These are phyloP conservation scores for Cydia pomonella DNA, from an alignment of 1,140 invertebrate genomes.

Conservation along the genomic window DNA sequence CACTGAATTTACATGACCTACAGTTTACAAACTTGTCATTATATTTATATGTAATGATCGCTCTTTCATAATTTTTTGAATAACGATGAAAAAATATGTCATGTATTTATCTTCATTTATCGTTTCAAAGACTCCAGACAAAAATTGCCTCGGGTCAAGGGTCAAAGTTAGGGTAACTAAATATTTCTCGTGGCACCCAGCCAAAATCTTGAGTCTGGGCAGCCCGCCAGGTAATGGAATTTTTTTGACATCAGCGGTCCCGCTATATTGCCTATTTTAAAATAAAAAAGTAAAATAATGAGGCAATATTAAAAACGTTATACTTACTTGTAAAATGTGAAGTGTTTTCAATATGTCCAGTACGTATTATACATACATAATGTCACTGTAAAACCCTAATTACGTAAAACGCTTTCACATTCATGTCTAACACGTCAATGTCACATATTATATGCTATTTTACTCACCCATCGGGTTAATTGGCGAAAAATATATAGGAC, in stretches of 20 bases:
- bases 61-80: background rate
- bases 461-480: too few species aligned
- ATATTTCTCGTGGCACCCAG: constrained; percentile 54
- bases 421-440: too few species aligned
- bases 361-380: too few species aligned
- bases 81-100: background rate
- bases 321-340: background rate
- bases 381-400: too few species aligned
- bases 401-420: too few species aligned
- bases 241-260: constrained; percentile 47
- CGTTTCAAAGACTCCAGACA: constrained; percentile 28
- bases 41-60: constrained; percentile 4
- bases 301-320: background rate
- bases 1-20: background rate
- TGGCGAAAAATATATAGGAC: too few species aligned
- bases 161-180: constrained; percentile 45
- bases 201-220: constrained; percentile 50
- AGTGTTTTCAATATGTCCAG: background rate
- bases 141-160: constrained; percentile 44
- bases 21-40: background rate
- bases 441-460: too few species aligned
- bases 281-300: constrained; percentile 33
- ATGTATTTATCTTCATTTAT: constrained; percentile 29
- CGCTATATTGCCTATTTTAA: constrained; percentile 44
- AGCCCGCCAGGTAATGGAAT: constrained; percentile 54